Base-by-base conservation (phyloP, 1,140 invertebrate species). In the Oscheius sp. region DNA sequence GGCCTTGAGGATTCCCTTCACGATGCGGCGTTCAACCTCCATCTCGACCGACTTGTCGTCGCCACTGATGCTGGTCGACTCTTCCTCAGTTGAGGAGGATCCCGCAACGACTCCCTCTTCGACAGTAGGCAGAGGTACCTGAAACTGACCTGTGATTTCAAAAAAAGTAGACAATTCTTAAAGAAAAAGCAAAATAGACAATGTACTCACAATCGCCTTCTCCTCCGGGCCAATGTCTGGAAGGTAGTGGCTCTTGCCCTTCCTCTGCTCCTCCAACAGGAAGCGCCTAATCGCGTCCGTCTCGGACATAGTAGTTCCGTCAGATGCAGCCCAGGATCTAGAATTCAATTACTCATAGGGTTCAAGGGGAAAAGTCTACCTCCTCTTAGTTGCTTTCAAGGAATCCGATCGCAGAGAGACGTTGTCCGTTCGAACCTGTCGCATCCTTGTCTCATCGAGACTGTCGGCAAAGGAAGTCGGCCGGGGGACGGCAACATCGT, bases 241-340 rank as follows among this genome's bases (percentile, higher is more conserved):
- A 59, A 65, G 38, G 28, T 55, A 73, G 42, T 76, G 74, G 23
- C 52, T 34, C 55, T 61, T 68, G 0, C 72, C 75, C 31, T 62
- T 55, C 26, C 46, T 58, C 74, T 76, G 75, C 28, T 73, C 71
- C 28, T 76, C 75, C 2, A 75, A 20, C 10, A 74, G 63, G 55
- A 75, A 31, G n/a, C 75, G 35, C 10, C 52, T 62, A 35, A 76
- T 76, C 26, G 61, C 59, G 28, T 76, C 75, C 7, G 67, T 42
- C 26, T 76, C 75, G 4, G 63, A 45, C 63, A 74, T 67, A 20
- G 63, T 66, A 3, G 70, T 76, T 3, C 68, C 46, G 36, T 76
- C 75, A 1, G 75, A 74, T n/a, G 71, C 73, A 7, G 76, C 76
- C 76, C 76, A 77, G 7, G 76, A 77, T 23, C 70, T 65, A 58